These are phyloP conservation scores for Aldrovandia affinis DNA, from an alignment of 2,797 vertebrate species.

Conservation along the genomic window DNA sequence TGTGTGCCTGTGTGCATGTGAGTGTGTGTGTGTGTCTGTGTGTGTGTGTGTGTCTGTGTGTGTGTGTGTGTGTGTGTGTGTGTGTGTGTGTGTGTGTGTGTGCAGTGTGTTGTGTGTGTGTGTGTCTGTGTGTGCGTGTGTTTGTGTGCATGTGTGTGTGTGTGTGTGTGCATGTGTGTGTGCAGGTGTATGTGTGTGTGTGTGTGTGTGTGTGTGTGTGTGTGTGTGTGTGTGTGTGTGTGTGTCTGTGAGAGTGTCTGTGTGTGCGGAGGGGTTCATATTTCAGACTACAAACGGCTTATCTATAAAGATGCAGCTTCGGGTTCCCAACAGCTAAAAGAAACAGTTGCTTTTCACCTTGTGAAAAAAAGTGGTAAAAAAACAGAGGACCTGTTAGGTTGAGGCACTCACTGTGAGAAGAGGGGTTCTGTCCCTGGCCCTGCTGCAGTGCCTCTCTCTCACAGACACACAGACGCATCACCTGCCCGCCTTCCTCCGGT, in stretches of 20 bases:
- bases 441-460: conserved; percentile 34
- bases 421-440: background rate
- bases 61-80: conserved; percentile 38
- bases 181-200: conserved; percentile 22
- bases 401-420: too few species aligned
- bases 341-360: conserved; percentile 43
- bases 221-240: conserved; percentile 5
- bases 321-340: conserved; percentile 54
- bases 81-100: conserved; percentile 42
- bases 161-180: conserved; percentile 18
- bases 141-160: background rate
- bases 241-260: conserved; percentile 15
- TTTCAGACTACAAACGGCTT: conserved; percentile 51
- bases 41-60: background rate
- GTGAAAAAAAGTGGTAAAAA: too few species aligned
- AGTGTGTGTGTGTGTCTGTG: conserved; percentile 24
- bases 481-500: conserved; percentile 42
- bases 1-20: background rate
- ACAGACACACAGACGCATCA: background rate
- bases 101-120: too few species aligned
- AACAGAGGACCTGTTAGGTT: too few species aligned
- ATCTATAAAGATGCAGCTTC: conserved; percentile 70
- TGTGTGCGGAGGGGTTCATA: background rate
- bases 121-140: background rate
- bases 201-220: conserved; percentile 10